Conservation (phyloP, 1,140 invertebrate genomes). For the Sarcophaga bullata region DNA sequence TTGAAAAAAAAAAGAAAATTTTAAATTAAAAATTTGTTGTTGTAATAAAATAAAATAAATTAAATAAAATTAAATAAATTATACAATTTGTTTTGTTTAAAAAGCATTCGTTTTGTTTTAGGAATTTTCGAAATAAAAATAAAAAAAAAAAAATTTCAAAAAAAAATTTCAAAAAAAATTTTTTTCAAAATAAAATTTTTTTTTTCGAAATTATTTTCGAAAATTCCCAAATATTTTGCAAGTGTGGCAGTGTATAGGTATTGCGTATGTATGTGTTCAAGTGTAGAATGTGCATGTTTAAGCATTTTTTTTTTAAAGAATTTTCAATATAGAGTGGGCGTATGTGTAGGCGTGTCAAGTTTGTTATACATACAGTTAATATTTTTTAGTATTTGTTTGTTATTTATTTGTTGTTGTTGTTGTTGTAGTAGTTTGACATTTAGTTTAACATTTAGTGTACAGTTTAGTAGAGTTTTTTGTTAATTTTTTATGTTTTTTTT, state of each 20-base stretch:
- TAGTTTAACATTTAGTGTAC: constrained; percentile 38
- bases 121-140: background rate
- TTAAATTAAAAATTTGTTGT: constrained; percentile 18
- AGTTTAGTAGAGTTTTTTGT: constrained; percentile 34
- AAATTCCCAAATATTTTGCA: too few relatives aligned
- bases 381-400: background rate
- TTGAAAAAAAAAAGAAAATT: constrained; percentile 28
- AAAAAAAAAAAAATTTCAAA: background rate
- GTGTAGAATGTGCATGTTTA: constrained; percentile 3
- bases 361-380: constrained; percentile 29
- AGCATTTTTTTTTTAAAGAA: background rate
- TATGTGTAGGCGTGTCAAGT: constrained; percentile 4
- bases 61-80: constrained; percentile 21
- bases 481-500: constrained; percentile 36
- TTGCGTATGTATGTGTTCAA: background rate
- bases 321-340: background rate
- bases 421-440: background rate
- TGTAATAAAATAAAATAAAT: constrained; percentile 18
- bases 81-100: background rate
- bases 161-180: background rate
- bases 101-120: background rate
- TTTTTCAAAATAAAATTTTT: background rate
- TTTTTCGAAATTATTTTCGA: background rate
- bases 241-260: background rate
- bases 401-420: background rate